A percentile compares a stretch with the other conserved stretches of the same genome.
phyloP scores from a whole-genome alignment of 2,888 invertebrate genomes.

The Pristionchus japonicus region DNA sequence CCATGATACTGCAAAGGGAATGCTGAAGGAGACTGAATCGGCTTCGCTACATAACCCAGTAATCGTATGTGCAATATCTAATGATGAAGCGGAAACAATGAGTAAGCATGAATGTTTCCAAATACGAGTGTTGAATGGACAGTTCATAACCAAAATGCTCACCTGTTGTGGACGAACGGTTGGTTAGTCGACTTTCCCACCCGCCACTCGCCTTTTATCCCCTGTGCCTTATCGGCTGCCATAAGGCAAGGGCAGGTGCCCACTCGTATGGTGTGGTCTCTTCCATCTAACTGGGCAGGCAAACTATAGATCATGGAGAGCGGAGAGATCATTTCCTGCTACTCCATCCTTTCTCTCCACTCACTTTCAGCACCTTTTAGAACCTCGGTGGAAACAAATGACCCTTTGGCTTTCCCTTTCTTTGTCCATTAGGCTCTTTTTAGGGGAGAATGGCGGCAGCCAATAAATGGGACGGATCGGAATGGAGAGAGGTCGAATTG shows the following conservation, averaged over 20 bases:
- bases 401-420: background rate
- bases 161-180: background rate
- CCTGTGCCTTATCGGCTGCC: background rate
- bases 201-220: background rate
- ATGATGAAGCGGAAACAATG: too few relatives aligned
- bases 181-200: background rate
- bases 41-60: too few relatives aligned
- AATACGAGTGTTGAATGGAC: too few relatives aligned
- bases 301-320: background rate
- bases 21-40: too few relatives aligned
- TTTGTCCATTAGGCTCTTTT: background rate
- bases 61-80: too few relatives aligned
- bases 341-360: background rate
- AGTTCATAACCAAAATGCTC: background rate
- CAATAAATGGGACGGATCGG: background rate
- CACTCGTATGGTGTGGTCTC: background rate
- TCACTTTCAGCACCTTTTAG: slow-evolving; percentile 22
- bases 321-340: background rate
- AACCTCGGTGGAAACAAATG: slow-evolving; percentile 3
- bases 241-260: background rate
- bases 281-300: background rate
- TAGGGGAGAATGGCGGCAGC: background rate
- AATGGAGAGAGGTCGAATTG: background rate
- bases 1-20: background rate
- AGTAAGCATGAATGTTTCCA: too few relatives aligned